These are phyloP conservation scores for Rhodophaea formosa DNA, from an alignment of 2,888 invertebrate genomes.

Conservation along the genomic window DNA sequence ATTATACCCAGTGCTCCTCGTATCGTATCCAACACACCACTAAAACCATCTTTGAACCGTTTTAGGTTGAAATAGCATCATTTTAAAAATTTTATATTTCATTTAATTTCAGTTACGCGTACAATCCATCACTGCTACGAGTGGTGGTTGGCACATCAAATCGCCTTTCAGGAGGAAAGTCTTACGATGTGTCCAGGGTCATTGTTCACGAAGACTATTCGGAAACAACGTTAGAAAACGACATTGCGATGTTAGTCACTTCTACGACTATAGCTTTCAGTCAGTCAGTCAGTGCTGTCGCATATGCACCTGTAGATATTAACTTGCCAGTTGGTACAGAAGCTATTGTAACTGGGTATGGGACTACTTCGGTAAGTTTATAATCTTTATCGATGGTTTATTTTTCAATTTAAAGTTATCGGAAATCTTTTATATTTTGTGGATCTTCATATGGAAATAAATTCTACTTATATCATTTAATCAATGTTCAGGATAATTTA, in stretches of 20 bases:
- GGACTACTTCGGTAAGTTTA: constrained; percentile 50
- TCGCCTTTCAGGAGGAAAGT: constrained; percentile 54
- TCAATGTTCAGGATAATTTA: too few relatives aligned
- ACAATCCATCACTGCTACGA: constrained; percentile 43
- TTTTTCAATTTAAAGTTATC: not conserved
- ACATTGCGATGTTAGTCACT: constrained; percentile 60
- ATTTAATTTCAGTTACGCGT: constrained; percentile 44
- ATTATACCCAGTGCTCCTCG: too few relatives aligned
- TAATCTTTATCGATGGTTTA: not conserved
- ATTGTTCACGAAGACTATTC: constrained; percentile 54
- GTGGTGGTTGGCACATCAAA: constrained; percentile 56
- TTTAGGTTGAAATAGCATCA: too few relatives aligned
- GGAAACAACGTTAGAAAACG: constrained; percentile 51
- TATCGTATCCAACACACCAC: too few relatives aligned
- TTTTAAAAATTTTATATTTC: not conserved
- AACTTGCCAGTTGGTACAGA: constrained; percentile 48
- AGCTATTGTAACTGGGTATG: constrained; percentile 70
- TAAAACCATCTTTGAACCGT: too few relatives aligned
- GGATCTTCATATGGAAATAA: too few relatives aligned
- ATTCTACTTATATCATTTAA: too few relatives aligned
- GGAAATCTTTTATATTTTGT: too few relatives aligned
- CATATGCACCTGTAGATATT: constrained; percentile 42
- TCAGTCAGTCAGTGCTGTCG: constrained; percentile 43
- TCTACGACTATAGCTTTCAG: constrained; percentile 46
- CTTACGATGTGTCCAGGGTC: constrained; percentile 47